Conservation (phyloP, 2,797 vertebrate genomes). For the Lithobates sylvaticus region DNA sequence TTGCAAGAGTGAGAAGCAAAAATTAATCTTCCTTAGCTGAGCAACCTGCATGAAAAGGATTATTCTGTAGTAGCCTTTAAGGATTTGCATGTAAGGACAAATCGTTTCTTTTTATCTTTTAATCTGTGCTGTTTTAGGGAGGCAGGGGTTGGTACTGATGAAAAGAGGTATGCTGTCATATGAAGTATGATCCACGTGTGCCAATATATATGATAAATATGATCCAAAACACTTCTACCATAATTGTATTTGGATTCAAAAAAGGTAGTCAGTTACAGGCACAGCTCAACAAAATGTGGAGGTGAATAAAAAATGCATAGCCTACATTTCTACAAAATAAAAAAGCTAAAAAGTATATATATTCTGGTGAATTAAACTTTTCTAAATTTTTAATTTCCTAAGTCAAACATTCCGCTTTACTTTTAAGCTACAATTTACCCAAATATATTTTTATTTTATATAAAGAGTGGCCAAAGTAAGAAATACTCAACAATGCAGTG, state of each 20-base stretch:
- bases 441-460: too few relatives aligned
- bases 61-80: conserved; percentile 24
- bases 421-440: too few relatives aligned
- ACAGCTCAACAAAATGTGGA: not conserved
- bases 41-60: conserved; percentile 38
- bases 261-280: too few relatives aligned
- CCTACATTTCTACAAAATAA: not conserved
- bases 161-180: not conserved
- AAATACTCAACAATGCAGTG: too few relatives aligned
- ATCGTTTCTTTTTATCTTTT: conserved; percentile 24
- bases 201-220: not conserved
- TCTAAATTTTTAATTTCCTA: too few relatives aligned
- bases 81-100: conserved; percentile 35
- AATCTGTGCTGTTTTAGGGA: conserved; percentile 2
- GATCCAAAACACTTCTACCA: not conserved
- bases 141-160: not conserved
- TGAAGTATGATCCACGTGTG: not conserved
- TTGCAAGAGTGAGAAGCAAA: conserved; percentile 36
- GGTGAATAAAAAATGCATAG: not conserved
- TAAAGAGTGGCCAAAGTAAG: too few relatives aligned
- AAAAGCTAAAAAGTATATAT: too few relatives aligned
- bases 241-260: too few relatives aligned
- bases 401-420: too few relatives aligned
- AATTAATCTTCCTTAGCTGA: conserved; percentile 42
- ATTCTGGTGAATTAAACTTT: too few relatives aligned